A percentile compares a stretch with the other conserved stretches of the same genome.
phyloP scores from a whole-genome alignment of 2,113 vertebrate genomes.

The Eclectus roratus region DNA sequence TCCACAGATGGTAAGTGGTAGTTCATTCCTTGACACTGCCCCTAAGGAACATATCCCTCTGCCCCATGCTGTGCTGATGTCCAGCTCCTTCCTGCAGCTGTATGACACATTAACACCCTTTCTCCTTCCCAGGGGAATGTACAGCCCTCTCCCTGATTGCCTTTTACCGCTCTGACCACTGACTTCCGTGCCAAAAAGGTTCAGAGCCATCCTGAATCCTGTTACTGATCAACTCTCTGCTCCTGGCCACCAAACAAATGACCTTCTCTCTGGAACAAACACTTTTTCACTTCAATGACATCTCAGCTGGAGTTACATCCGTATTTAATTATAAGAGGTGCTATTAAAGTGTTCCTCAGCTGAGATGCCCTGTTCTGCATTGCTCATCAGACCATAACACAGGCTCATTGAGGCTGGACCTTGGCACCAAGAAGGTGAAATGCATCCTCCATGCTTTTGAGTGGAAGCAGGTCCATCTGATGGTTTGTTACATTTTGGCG shows the following conservation, averaged over 20 bases:
- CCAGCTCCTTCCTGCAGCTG: background rate
- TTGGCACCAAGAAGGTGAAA: background rate
- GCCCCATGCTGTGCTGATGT: rapidly evolving
- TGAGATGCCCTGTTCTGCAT: background rate
- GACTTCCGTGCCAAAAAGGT: background rate
- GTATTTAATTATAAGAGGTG: background rate
- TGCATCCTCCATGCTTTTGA: rapidly evolving
- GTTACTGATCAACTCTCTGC: background rate
- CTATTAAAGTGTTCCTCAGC: background rate
- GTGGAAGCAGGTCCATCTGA: background rate
- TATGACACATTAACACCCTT: background rate
- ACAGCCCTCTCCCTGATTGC: no score
- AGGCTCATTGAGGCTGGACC: background rate
- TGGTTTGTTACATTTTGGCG: background rate
- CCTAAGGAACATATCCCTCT: background rate
- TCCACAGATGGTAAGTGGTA: rapidly evolving
- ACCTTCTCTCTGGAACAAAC: background rate
- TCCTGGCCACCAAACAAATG: background rate
- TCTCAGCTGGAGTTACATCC: background rate
- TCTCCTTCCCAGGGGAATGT: background rate
- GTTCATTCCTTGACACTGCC: background rate
- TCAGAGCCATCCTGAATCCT: background rate
- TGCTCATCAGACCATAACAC: background rate
- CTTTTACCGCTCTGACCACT: background rate
- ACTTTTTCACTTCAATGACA: background rate